Percentiles rank a stretch among this genome's conserved stretches.
These are phyloP conservation scores for Caranx ignobilis DNA, from an alignment of 2,113 vertebrate species.

Conservation along the genomic window DNA sequence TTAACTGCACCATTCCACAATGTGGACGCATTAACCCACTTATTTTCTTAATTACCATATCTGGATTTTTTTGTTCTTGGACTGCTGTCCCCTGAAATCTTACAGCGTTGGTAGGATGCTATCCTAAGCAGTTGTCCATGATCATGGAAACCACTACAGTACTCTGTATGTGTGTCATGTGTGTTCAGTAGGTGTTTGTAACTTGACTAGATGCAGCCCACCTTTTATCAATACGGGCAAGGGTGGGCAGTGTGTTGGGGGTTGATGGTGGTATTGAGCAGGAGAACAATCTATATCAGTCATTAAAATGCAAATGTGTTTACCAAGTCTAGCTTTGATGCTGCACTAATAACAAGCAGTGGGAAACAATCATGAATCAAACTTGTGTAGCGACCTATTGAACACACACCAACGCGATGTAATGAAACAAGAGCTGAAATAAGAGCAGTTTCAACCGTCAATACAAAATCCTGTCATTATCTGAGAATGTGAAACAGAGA, in stretches of 20 bases:
- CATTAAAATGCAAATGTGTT: slow-evolving; percentile 82
- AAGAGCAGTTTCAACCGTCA: slow-evolving; percentile 68
- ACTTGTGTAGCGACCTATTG: slow-evolving; percentile 71
- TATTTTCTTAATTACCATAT: slow-evolving; percentile 72
- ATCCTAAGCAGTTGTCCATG: slow-evolving; percentile 13
- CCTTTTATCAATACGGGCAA: slow-evolving; percentile 49
- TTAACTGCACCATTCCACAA: slow-evolving; percentile 61
- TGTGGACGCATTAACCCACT: slow-evolving; percentile 75
- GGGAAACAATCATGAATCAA: slow-evolving; percentile 76
- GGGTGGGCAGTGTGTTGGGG: slow-evolving; percentile 33
- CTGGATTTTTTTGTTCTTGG: slow-evolving; percentile 52
- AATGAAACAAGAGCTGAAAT: slow-evolving; percentile 76
- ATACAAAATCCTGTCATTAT: slow-evolving; percentile 70
- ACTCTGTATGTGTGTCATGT: slow-evolving; percentile 5
- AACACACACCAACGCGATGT: slow-evolving; percentile 54
- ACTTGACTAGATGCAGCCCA: slow-evolving; percentile 36
- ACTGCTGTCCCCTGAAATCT: slow-evolving; percentile 46
- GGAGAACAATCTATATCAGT: slow-evolving; percentile 76
- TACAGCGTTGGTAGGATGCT: slow-evolving; percentile 31
- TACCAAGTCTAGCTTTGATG: slow-evolving; percentile 73
- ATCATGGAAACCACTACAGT: background rate
- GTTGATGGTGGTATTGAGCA: slow-evolving; percentile 69
- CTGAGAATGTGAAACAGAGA: slow-evolving; percentile 60
- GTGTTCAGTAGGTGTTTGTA: slow-evolving; percentile 35
- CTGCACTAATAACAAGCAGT: slow-evolving; percentile 73